Evolutionary conservation across 2,797 vertebrate genomes (phyloP), one percentile per base, ranked within the genome.

Genomic region (Crenichthys baileyi): DNA sequence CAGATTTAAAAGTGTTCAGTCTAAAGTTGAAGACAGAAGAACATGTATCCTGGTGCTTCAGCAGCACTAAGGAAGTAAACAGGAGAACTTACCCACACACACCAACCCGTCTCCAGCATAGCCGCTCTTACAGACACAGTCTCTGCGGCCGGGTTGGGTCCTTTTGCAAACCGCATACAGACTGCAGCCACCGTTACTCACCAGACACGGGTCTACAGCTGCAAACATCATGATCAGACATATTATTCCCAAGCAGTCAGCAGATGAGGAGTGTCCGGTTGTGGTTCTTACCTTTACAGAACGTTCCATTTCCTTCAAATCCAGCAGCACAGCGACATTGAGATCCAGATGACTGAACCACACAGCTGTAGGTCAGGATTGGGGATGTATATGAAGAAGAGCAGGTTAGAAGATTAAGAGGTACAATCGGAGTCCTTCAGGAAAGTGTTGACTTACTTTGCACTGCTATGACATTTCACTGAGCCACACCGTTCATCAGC

Each of bases 281-380:
- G 1, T 7, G 7, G 26, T 51, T 48, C 89, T 94, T 94, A 96
- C 98, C 97, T 96, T 93, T 91, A 89, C 98, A 99, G 86, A 90
- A 79, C 0, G 96, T 98, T 41, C 98, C 98, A 0, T 98, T 98
- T 70, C 98, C 98, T 80, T 95, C 65, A 80, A 98, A 99, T 1
- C 98, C 98, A 6, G 95, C 94, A 0, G 97, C 96, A 73, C 98
- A 99, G 67, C 90, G 93, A 91, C 98, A 99, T 1, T 78, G 94
- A 26, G 92, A 89, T 0, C 94, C 91, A 0, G 81, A 56, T 0
- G 67, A 6, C 1, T 86, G 75, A 46, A 93, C 78, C 63, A 96
- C 86, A 83, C 98, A 99, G 78, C 98, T 99, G 77, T 51, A 18
- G 65, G 48, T 53, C 65, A 41, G 24, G 50, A 41, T 67, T 22